Conservation (phyloP, 2,113 vertebrate species). For the Sphyrna mokarran region DNA sequence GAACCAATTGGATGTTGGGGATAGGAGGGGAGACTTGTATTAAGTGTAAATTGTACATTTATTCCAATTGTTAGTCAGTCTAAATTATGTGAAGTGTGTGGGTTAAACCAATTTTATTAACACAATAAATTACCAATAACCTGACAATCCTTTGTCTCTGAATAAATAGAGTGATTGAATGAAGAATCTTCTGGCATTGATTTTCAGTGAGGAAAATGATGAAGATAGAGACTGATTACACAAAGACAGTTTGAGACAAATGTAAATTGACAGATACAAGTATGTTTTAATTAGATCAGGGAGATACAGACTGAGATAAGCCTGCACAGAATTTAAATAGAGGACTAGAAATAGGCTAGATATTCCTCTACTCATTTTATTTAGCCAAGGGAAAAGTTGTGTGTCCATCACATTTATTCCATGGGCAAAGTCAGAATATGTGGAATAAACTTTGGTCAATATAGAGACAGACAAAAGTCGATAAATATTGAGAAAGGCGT, state of each 20-base stretch:
- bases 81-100: too few species aligned
- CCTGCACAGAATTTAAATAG: neutral
- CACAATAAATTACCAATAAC: neutral
- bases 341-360: neutral
- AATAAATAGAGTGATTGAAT: neutral
- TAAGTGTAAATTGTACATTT: too few species aligned
- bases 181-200: neutral
- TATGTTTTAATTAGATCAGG: neutral
- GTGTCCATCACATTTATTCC: neutral
- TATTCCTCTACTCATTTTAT: neutral
- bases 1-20: too few species aligned
- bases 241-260: slow-evolving; percentile 3
- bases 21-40: too few species aligned
- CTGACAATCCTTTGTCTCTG: neutral
- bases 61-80: too few species aligned
- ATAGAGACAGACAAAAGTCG: neutral
- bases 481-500: too few species aligned
- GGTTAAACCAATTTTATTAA: neutral
- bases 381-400: neutral
- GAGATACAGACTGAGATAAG: neutral
- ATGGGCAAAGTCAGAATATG: neutral
- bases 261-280: slow-evolving; percentile 7
- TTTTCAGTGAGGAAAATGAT: neutral
- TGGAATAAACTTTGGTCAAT: neutral
- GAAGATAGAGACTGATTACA: neutral